Percentiles rank a stretch among this genome's conserved stretches.
These are phyloP conservation scores for Heteractis magnifica DNA, from an alignment of 92 coral and sea anemone species.

Conservation along the genomic window DNA sequence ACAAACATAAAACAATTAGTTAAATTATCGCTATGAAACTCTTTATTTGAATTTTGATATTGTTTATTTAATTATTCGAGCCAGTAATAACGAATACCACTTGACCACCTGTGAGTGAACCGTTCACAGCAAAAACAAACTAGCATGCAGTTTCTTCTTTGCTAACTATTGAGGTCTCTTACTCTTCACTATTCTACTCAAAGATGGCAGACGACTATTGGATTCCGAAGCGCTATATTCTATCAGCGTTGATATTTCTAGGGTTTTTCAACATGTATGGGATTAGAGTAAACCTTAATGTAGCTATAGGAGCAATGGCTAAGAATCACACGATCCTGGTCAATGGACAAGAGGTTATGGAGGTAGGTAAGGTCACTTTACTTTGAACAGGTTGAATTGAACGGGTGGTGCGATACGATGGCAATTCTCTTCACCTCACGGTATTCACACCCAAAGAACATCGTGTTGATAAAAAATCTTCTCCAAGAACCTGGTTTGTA, in stretches of 20 bases:
- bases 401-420: neutral
- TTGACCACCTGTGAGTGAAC: constrained; percentile 19
- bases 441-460: no score
- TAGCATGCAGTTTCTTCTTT: neutral
- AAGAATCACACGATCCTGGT: constrained; percentile 72
- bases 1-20: neutral
- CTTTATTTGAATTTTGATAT: neutral
- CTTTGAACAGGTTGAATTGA: neutral
- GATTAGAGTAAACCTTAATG: constrained; percentile 74
- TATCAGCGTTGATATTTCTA: constrained; percentile 68
- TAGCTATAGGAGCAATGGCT: constrained; percentile 92
- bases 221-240: constrained; percentile 73
- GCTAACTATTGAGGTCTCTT: no score
- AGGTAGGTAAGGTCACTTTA: constrained; percentile 78
- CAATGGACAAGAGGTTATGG: constrained; percentile 51
- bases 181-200: neutral
- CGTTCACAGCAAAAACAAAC: neutral
- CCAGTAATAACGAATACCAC: constrained; percentile 1
- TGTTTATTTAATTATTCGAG: neutral
- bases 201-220: constrained; percentile 13
- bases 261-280: constrained; percentile 82
- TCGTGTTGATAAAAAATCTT: no score
- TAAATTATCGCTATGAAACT: neutral
- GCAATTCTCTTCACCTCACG: no score
- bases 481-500: no score